phyloP scores from a whole-genome alignment of 2,113 vertebrate species.

The Centrocercus urophasianus region DNA sequence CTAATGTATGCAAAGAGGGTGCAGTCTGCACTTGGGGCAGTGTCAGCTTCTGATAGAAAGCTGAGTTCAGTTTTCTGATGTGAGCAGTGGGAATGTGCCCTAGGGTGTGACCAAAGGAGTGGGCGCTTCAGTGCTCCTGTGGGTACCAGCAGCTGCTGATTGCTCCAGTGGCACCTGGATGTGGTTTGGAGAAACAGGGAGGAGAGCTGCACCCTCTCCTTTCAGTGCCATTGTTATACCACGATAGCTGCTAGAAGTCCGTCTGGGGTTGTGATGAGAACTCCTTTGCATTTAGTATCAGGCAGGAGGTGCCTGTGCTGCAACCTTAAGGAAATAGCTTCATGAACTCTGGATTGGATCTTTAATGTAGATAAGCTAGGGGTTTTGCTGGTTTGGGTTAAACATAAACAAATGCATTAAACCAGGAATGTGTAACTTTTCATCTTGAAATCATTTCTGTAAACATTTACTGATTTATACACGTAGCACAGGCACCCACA shows the following conservation, averaged over 20 bases:
- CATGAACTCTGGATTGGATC: background rate
- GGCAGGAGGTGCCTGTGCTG: background rate
- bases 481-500: background rate
- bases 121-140: accelerated
- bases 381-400: background rate
- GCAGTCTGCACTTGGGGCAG: background rate
- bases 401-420: background rate
- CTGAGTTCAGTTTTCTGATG: background rate
- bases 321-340: background rate
- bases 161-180: accelerated
- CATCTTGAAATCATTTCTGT: background rate
- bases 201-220: background rate
- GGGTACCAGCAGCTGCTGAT: background rate
- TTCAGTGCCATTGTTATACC: background rate
- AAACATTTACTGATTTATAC: background rate
- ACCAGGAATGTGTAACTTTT: background rate
- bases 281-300: background rate
- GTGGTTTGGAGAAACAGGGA: background rate
- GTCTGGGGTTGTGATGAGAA: background rate
- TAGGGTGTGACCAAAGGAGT: accelerated
- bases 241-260: background rate
- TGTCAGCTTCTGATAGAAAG: background rate
- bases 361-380: background rate
- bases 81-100: accelerated
- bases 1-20: background rate